A percentile compares a stretch with the other conserved stretches of the same genome.
Evolutionary conservation across 2,797 vertebrate genomes (phyloP).

Genomic region (Hydrocynus forskahlii): DNA sequence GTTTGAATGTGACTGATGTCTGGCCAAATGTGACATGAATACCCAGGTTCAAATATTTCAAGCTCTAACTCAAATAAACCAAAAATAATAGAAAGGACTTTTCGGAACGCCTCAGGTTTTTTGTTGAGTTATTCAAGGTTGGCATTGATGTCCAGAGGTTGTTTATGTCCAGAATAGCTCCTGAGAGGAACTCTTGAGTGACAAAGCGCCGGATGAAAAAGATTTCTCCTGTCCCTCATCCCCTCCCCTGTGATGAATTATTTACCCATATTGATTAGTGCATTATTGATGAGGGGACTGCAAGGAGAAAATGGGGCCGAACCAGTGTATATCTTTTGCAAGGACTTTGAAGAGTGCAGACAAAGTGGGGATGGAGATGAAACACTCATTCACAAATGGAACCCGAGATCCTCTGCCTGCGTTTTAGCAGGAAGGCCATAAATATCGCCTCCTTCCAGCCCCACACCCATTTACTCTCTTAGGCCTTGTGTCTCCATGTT

Average conservation of each 20-base stretch:
- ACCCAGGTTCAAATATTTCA: background rate
- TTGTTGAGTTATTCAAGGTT: background rate
- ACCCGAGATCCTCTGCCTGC: background rate
- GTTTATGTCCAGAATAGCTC: background rate
- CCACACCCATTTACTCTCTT: background rate
- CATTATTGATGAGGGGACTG: conserved; percentile 47
- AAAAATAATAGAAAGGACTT: background rate
- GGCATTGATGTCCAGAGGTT: background rate
- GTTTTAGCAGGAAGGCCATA: background rate
- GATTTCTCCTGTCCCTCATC: background rate
- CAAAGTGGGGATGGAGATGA: background rate
- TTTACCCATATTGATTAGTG: conserved; percentile 40
- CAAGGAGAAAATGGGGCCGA: conserved; percentile 5
- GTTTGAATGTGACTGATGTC: too few relatives aligned
- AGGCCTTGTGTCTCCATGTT: conserved; percentile 7
- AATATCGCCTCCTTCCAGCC: background rate
- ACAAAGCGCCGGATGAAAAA: conserved; percentile 16
- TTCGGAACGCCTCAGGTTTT: background rate
- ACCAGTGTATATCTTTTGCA: background rate
- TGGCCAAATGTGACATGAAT: too few relatives aligned
- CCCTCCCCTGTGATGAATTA: conserved; percentile 28
- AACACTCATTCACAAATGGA: conserved; percentile 23
- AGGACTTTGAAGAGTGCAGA: conserved; percentile 1
- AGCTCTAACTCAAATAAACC: background rate
- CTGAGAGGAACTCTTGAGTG: background rate